These are phyloP conservation scores for Euplexia lucipara DNA, from an alignment of 2,888 invertebrate species.

Conservation along the genomic window DNA sequence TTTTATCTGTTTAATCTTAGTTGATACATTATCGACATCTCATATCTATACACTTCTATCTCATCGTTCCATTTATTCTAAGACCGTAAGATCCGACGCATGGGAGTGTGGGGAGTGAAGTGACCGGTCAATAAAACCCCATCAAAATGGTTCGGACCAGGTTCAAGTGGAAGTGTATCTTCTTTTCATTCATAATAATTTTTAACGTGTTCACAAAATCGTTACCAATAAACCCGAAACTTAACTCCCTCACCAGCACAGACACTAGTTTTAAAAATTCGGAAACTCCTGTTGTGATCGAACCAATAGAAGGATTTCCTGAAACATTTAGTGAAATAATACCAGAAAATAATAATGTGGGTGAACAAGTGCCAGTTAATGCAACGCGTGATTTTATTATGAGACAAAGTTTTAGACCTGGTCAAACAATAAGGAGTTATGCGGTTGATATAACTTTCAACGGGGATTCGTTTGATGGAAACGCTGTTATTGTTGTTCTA, in stretches of 20 bases:
- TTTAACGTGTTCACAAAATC: slow-evolving; percentile 72
- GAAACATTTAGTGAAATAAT: slow-evolving; percentile 28
- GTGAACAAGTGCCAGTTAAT: slow-evolving; percentile 54
- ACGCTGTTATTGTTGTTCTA: slow-evolving; percentile 69
- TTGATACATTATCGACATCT: slow-evolving; percentile 72
- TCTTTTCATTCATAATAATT: slow-evolving; percentile 68
- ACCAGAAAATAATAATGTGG: slow-evolving; percentile 36
- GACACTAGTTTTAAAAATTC: slow-evolving; percentile 56
- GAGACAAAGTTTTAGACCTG: slow-evolving; percentile 70
- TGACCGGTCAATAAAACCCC: slow-evolving; percentile 65
- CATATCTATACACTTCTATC: slow-evolving; percentile 46
- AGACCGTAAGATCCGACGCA: slow-evolving; percentile 65
- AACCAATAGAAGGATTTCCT: slow-evolving; percentile 29
- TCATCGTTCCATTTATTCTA: slow-evolving; percentile 65
- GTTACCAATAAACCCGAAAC: slow-evolving; percentile 68
- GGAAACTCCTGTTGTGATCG: slow-evolving; percentile 45
- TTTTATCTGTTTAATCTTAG: slow-evolving; percentile 65
- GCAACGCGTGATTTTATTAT: slow-evolving; percentile 45
- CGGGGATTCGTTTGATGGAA: slow-evolving; percentile 72
- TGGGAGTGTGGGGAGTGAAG: slow-evolving; percentile 67
- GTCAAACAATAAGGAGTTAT: slow-evolving; percentile 71
- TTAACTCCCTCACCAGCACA: slow-evolving; percentile 39
- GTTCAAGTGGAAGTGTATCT: slow-evolving; percentile 74
- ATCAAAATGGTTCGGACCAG: slow-evolving; percentile 78
- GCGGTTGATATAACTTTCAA: slow-evolving; percentile 70